Evolutionary conservation across 2,888 invertebrate species (phyloP).

Genomic region (Clepsis dumicolana): DNA sequence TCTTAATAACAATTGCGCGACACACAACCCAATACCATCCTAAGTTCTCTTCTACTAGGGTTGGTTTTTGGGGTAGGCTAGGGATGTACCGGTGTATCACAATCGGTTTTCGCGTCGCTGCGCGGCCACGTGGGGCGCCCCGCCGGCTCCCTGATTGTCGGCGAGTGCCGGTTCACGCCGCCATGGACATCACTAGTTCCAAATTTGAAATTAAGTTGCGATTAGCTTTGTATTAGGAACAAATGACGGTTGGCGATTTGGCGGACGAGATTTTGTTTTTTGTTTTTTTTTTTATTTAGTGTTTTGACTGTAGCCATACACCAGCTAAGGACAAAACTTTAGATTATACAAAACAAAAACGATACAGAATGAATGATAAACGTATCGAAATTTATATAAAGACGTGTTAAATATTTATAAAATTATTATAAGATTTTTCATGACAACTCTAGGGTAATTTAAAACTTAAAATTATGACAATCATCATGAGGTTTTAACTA

Average conservation of each 20-base stretch:
- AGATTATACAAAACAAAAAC: too few relatives aligned
- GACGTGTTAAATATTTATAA: too few relatives aligned
- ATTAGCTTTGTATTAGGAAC: slow-evolving; percentile 27
- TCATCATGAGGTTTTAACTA: slow-evolving; percentile 10
- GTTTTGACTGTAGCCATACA: not conserved
- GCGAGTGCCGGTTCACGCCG: slow-evolving; percentile 79
- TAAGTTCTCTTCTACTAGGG: not conserved
- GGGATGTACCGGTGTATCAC: slow-evolving; percentile 50
- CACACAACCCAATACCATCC: not conserved
- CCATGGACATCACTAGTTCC: slow-evolving; percentile 69
- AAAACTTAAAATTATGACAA: not conserved
- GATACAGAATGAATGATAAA: too few relatives aligned
- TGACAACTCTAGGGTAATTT: not conserved
- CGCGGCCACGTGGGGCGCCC: slow-evolving; percentile 79
- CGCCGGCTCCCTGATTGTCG: slow-evolving; percentile 76
- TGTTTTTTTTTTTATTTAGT: slow-evolving; percentile 11
- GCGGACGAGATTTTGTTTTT: not conserved
- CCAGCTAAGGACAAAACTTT: too few relatives aligned
- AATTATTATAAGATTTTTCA: too few relatives aligned
- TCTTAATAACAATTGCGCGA: slow-evolving; percentile 52
- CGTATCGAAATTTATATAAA: too few relatives aligned
- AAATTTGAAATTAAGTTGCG: slow-evolving; percentile 58
- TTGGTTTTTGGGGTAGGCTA: not conserved
- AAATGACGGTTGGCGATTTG: slow-evolving; percentile 22
- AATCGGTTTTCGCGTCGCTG: slow-evolving; percentile 70